Evolutionary conservation across 2,888 invertebrate species (phyloP).

Genomic region (Operophtera brumata): DNA sequence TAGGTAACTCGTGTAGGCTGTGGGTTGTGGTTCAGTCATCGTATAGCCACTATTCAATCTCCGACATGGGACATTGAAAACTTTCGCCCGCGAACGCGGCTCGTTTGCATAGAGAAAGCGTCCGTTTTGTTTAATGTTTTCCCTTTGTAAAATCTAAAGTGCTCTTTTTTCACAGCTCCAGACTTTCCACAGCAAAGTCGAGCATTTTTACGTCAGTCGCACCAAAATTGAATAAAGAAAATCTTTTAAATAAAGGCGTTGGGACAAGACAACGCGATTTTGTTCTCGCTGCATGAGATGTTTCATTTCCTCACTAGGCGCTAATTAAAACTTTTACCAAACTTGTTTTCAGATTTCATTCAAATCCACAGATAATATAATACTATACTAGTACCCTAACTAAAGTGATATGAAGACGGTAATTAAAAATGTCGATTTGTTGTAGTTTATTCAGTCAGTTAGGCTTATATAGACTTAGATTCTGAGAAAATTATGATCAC

Average conservation of each 20-base stretch:
- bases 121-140: slow-evolving; percentile 62
- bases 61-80: slow-evolving; percentile 39
- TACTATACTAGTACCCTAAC: no score
- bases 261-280: slow-evolving; percentile 21
- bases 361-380: no score
- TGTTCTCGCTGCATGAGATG: slow-evolving; percentile 40
- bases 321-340: slow-evolving; percentile 69
- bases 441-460: no score
- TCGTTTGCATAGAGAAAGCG: slow-evolving; percentile 74
- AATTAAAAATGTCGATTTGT: slow-evolving; percentile 65
- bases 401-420: slow-evolving; percentile 56
- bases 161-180: slow-evolving; percentile 50
- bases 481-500: no score
- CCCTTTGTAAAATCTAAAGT: slow-evolving; percentile 62
- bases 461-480: no score
- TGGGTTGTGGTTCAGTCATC: slow-evolving; percentile 19
- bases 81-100: slow-evolving; percentile 54
- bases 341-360: slow-evolving; percentile 62
- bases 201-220: slow-evolving; percentile 41
- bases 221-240: slow-evolving; percentile 53
- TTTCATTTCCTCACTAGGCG: slow-evolving; percentile 59
- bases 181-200: slow-evolving; percentile 38
- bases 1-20: neutral
- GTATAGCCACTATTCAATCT: slow-evolving; percentile 24
- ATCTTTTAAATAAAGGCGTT: slow-evolving; percentile 37